These are phyloP conservation scores for Lepidurus couesii DNA, from an alignment of 1,140 invertebrate genomes.

Conservation along the genomic window DNA sequence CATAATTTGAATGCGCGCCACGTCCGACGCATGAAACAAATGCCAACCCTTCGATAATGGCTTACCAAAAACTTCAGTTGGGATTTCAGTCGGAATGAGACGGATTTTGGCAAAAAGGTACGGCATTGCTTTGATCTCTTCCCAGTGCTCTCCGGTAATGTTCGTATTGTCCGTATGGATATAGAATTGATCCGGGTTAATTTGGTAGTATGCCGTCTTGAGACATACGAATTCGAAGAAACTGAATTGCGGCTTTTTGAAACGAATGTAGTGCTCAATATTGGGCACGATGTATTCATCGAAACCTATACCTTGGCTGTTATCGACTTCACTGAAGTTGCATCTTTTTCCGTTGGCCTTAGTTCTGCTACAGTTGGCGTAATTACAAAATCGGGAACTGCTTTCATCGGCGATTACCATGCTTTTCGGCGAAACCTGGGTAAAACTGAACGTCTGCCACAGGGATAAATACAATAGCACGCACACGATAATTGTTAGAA, in stretches of 20 bases:
- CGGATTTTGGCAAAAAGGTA: slow-evolving; percentile 23
- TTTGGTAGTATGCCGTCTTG: slow-evolving; percentile 38
- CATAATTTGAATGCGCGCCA: slow-evolving; percentile 43
- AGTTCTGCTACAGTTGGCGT: background rate
- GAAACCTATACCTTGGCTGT: background rate
- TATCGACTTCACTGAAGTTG: background rate
- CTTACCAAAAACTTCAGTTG: slow-evolving; percentile 39
- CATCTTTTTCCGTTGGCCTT: background rate
- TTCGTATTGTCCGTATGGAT: slow-evolving; percentile 39
- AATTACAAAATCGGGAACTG: background rate
- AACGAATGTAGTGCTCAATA: slow-evolving; percentile 26
- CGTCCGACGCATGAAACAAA: slow-evolving; percentile 45
- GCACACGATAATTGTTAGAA: too few species aligned
- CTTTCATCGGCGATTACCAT: background rate
- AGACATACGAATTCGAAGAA: slow-evolving; percentile 37
- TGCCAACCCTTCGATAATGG: slow-evolving; percentile 30
- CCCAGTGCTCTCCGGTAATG: slow-evolving; percentile 36
- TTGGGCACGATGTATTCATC: slow-evolving; percentile 25
- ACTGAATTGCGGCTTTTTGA: slow-evolving; percentile 31
- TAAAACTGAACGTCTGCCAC: background rate
- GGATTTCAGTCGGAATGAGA: slow-evolving; percentile 34
- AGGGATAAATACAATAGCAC: too few species aligned
- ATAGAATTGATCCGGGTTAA: slow-evolving; percentile 39
- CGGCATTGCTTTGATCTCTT: slow-evolving; percentile 13
- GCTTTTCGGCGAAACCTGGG: background rate